Conservation (phyloP, 2,113 vertebrate genomes). For the Chlamydotis undulata region DNA sequence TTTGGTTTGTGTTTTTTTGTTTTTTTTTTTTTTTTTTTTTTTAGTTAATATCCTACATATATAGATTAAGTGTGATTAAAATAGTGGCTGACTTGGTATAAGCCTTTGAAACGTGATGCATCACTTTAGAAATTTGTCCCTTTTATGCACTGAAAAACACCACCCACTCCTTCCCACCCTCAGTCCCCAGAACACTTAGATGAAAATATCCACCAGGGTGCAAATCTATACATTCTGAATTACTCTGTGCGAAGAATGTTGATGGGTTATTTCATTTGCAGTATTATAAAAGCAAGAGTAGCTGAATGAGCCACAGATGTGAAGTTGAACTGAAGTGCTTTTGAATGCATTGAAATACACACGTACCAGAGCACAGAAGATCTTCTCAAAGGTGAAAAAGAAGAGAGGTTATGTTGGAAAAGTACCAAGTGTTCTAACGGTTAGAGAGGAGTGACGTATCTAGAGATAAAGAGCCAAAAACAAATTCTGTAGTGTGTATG, state of each 20-base stretch:
- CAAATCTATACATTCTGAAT: neutral
- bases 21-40: neutral
- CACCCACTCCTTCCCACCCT: neutral
- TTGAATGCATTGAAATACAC: neutral
- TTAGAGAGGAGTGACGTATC: neutral
- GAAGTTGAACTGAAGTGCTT: conserved; percentile 2
- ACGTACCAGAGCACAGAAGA: neutral
- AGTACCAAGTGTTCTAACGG: neutral
- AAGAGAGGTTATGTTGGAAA: neutral
- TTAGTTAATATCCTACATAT: neutral
- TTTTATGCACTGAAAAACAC: neutral
- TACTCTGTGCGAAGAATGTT: neutral
- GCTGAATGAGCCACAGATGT: neutral
- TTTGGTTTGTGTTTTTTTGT: no score
- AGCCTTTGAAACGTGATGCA: neutral
- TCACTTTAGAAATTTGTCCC: neutral
- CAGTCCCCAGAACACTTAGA: neutral
- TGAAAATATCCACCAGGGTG: neutral
- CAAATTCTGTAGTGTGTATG: neutral
- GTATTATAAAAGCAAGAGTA: neutral
- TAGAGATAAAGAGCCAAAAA: neutral
- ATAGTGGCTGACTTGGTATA: neutral
- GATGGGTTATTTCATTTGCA: neutral
- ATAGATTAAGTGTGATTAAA: neutral
- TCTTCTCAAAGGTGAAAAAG: neutral